phyloP scores from a whole-genome alignment of 2,888 invertebrate species.

The Schizotus pectinicornis region DNA sequence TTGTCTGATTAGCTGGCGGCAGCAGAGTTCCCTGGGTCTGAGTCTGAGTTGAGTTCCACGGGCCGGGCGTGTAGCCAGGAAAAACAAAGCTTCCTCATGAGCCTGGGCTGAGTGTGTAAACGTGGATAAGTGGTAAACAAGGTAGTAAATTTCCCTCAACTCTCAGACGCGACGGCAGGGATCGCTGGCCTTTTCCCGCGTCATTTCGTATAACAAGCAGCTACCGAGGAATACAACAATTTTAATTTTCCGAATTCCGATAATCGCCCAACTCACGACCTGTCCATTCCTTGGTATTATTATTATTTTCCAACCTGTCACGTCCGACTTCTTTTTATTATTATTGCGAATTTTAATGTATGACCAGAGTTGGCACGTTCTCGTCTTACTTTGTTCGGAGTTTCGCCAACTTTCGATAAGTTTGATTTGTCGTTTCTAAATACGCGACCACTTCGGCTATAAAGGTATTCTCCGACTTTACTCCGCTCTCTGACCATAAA shows the following conservation, averaged over 20 bases:
- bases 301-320: background rate
- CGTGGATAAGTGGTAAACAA: slow-evolving; percentile 61
- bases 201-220: slow-evolving; percentile 33
- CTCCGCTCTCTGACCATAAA: slow-evolving; percentile 1
- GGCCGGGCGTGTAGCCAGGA: slow-evolving; percentile 55
- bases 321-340: slow-evolving; percentile 10
- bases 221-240: slow-evolving; percentile 15
- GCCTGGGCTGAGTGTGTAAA: slow-evolving; percentile 58
- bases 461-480: slow-evolving; percentile 20
- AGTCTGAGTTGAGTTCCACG: slow-evolving; percentile 30
- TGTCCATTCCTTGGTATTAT: background rate
- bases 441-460: slow-evolving; percentile 22
- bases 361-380: slow-evolving; percentile 19
- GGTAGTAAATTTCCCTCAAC: slow-evolving; percentile 59
- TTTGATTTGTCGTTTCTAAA: slow-evolving; percentile 27
- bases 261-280: background rate
- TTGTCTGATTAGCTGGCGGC: slow-evolving; percentile 54
- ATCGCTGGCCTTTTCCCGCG: slow-evolving; percentile 43
- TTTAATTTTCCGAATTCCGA: slow-evolving; percentile 1
- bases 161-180: slow-evolving; percentile 48
- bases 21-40: slow-evolving; percentile 34
- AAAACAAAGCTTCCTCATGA: slow-evolving; percentile 56
- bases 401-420: slow-evolving; percentile 24
- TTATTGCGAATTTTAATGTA: slow-evolving; percentile 19
- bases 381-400: slow-evolving; percentile 18